Base-by-base conservation (phyloP, 35 echinoderm and acorn worm genomes). In the Chiridota heheva region DNA sequence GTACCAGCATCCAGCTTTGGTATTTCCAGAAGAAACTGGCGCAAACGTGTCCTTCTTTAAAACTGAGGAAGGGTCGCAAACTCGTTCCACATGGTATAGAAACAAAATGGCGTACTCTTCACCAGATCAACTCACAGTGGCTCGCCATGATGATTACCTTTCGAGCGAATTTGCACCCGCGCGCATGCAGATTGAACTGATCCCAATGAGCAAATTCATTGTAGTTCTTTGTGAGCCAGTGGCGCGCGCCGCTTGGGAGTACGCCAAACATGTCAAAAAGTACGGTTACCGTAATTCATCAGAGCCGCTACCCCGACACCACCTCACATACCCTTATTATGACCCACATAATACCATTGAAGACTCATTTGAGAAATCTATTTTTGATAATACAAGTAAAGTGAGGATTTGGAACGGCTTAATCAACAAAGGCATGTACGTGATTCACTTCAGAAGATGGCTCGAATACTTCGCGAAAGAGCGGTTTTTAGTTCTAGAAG, bases 361-460 rank as follows among this genome's bases (percentile, higher is more conserved):
- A 6, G 18, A 25, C 0, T 35, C 25, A 18, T 30, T 67, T 3
- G 63, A 67, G 39, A 18, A 67, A 67, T 67, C 63, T 15, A 6
- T 67, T 35, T 67, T 32, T 67, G 17, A 28, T 3, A 36, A 31
- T 67, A 2, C 63, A 3, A 36, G 63, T 17, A 15, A 67, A 67
- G 18, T 36, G 18, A 67, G 39, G 32, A 25, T 35, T 30, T 67
- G 63, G 63, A 67, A 67, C 39, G 18, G 29, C 20, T 36, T 67
- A 17, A 6, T 67, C 4, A 67, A 67, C 27, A 67, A 18, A 28
- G 63, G 63, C 4, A 67, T 67, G 63, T 67, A 67, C 31, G 63
- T 67, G 6, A 67, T 36, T 8, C 63, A 67, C 31, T 36, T 67
- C 18, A 67, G 63, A 32, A 28, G 63, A 36, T 67, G 63, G 63